phyloP scores from a whole-genome alignment of 2,888 invertebrate species.

The Cistogaster globosa region DNA sequence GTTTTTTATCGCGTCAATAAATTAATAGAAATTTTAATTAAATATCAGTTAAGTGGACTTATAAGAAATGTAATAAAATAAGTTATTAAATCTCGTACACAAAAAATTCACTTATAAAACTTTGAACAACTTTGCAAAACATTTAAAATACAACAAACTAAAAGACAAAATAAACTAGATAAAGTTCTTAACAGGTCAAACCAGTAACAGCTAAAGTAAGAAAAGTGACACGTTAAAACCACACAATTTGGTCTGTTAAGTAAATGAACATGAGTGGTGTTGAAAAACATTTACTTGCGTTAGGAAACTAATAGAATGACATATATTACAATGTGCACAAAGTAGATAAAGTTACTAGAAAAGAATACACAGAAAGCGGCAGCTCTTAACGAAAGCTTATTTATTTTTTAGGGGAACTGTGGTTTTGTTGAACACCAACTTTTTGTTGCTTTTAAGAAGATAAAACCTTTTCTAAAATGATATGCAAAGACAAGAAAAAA shows the following conservation, averaged over 20 bases:
- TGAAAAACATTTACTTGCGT: not conserved
- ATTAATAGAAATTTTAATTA: constrained; percentile 7
- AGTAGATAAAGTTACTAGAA: constrained; percentile 1
- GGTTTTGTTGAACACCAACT: too few species aligned
- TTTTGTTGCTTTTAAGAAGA: too few species aligned
- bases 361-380: not conserved
- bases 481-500: not conserved
- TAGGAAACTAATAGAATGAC: not conserved
- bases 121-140: not conserved
- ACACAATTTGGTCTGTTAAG: not conserved
- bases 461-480: not conserved
- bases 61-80: constrained; percentile 1
- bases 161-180: constrained; percentile 11
- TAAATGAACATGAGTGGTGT: not conserved
- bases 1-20: not conserved
- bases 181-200: constrained; percentile 53
- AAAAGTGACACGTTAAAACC: constrained; percentile 17
- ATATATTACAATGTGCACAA: not conserved
- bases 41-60: not conserved
- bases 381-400: not conserved
- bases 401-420: not conserved
- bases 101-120: not conserved
- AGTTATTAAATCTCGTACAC: not conserved
- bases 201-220: constrained; percentile 6
- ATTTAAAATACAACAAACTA: not conserved